Base-by-base conservation (phyloP, 2,888 invertebrate genomes). In the Drosophila parthenogenetica region DNA sequence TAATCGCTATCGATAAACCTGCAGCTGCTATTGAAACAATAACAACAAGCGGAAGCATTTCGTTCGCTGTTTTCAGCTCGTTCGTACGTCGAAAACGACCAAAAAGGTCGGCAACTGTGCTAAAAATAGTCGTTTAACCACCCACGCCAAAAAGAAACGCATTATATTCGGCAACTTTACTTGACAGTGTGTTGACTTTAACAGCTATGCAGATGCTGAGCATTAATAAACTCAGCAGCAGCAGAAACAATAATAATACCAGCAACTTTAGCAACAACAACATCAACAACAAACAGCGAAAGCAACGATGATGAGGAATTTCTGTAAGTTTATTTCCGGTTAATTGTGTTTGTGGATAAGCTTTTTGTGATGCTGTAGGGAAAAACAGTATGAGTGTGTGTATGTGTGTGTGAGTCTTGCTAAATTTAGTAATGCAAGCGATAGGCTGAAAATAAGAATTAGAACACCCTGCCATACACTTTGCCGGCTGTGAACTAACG, bases 371-470 rank as follows among this genome's bases (percentile, higher is more conserved):
- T 68, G 46, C 63, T 75, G 50, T 11, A 58, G n/a, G n/a, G n/a
- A n/a, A n/a, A n/a, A n/a, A n/a, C 37, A 48, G 29, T 58, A 16
- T 35, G 48, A 42, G 37, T 48, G 17, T 29, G 43, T 45, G 58
- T 39, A 17, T 29, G 43, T 45, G 58, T 35, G 43, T 60, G 57
- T 42, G 19, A 37, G 58, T 46, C 54, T 86, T 82, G 78, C 88
- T 86, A 87, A 85, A 85, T 85, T 82, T 89, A 89, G 88, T 83
- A 63, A 51, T 78, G 78, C 82, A 76, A 65, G 62, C 59, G 69
- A 50, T 64, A 64, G 75, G 75, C 86, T 80, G 79, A 89, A 90
- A 90, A 89, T 89, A 89, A 82, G 73, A 89, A 87, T 87, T 86
- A 73, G 89, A 90, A 64, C 89, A 87, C 73, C 88, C 90, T 90